phyloP scores from a whole-genome alignment of 2,888 invertebrate genomes.

The Ischnura elegans region DNA sequence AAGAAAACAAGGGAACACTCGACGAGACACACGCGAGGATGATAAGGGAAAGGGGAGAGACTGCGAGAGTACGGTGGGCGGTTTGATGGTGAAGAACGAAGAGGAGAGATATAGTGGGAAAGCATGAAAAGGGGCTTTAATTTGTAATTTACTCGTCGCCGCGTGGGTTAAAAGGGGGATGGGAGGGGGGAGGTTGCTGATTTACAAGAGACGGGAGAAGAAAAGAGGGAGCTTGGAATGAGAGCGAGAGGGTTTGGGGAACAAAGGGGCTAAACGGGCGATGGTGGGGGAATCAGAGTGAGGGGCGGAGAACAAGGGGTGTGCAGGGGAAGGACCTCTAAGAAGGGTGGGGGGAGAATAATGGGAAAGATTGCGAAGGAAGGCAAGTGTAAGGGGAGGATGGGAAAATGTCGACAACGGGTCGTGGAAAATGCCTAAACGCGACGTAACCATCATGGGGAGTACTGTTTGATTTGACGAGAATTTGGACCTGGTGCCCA shows the following conservation, averaged over 20 bases:
- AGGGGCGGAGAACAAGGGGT: not conserved
- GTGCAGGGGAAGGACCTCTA: not conserved
- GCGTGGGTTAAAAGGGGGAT: not conserved
- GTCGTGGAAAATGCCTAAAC: not conserved
- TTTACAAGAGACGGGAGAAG: conserved; percentile 13
- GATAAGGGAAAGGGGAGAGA: not conserved
- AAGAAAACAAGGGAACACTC: too few relatives aligned
- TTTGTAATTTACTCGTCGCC: conserved; percentile 27
- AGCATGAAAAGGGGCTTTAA: not conserved
- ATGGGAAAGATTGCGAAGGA: not conserved
- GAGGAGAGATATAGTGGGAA: not conserved
- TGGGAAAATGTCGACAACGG: not conserved
- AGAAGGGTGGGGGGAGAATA: not conserved
- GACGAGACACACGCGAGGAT: not conserved
- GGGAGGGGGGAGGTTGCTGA: not conserved
- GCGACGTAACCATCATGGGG: not conserved
- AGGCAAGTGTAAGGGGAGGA: not conserved
- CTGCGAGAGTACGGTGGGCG: not conserved
- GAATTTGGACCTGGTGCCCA: too few relatives aligned
- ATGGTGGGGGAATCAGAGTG: not conserved
- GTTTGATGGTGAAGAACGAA: not conserved
- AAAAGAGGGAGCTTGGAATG: not conserved
- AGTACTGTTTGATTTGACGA: too few relatives aligned
- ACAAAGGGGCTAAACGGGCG: not conserved
- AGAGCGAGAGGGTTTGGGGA: not conserved